Base-by-base conservation (phyloP, 2,888 invertebrate genomes). In the Notodromas monacha region DNA sequence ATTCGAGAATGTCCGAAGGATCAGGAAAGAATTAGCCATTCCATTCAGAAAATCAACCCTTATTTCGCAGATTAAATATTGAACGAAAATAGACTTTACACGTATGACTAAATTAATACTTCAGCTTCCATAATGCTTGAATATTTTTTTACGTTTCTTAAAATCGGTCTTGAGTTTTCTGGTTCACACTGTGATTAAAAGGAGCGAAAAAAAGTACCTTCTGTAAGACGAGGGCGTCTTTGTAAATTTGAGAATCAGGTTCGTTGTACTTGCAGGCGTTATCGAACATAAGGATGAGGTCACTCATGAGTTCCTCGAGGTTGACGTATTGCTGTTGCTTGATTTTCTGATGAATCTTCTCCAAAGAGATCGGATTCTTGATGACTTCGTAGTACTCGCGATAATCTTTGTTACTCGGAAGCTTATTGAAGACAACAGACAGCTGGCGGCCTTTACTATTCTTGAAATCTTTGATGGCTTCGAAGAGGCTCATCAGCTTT, bases 301-400 rank as follows among this genome's bases (percentile, higher is more conserved):
- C 89, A 0, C 68, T 61, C 0, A 74, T 69, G 31, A 89, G 50
- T 37, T 84, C 81, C 38, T 81, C 81, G 14, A 86, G 57, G 12
- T 60, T 63, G 30, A 65, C 66, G 45, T 86, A 89, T 31, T 48
- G 42, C 34, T 57, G 60, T 36, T 62, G 63, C 48, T 73, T 74
- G 15, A 77, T 51, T 42, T 76, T 76, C 33, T 70, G 69, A 0
- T 73, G 68, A 34, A 96, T 84, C 44, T 68, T 68, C 44, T 84
- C 81, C 66, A 96, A 66, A 46, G 92, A 89, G 43, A 96, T 77
- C 0, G 96, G 92, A 39, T 69, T 70, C 43, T 77, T 79, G 32
- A 96, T 92, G 0, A 89, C 68, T 46, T 89, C 84, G 45, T 86
- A 92, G 49, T 96, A 96, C 45, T 84, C 81, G 0, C 92, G 89